Conservation (phyloP, 2,888 invertebrate genomes). For the Polydrusus tereticollis region DNA sequence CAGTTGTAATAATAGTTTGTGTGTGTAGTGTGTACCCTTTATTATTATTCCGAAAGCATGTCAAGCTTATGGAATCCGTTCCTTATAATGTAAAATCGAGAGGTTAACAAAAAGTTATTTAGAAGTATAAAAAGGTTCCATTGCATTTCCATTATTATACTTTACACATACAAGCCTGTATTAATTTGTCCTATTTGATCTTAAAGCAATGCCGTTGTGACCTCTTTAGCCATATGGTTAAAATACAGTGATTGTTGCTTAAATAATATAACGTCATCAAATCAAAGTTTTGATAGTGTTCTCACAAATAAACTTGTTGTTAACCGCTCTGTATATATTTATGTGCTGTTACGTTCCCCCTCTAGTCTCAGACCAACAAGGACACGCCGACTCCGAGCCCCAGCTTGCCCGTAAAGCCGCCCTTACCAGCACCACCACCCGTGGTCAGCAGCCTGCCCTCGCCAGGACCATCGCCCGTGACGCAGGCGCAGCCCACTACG, state of each 20-base stretch:
- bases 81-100: slow-evolving; percentile 1
- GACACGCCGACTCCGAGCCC: slow-evolving; percentile 63
- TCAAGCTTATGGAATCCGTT: slow-evolving; percentile 7
- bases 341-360: slow-evolving; percentile 54
- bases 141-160: too few relatives aligned
- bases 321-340: slow-evolving; percentile 46
- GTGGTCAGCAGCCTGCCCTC: slow-evolving; percentile 52
- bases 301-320: slow-evolving; percentile 12
- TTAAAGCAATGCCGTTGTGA: too few relatives aligned
- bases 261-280: too few relatives aligned
- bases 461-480: slow-evolving; percentile 54
- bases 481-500: slow-evolving; percentile 59
- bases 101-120: slow-evolving; percentile 18
- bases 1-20: slow-evolving; percentile 7
- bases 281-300: background rate
- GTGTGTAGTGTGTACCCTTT: background rate
- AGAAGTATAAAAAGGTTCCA: too few relatives aligned
- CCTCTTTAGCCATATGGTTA: too few relatives aligned
- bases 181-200: too few relatives aligned
- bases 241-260: too few relatives aligned
- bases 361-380: slow-evolving; percentile 72
- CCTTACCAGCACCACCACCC: slow-evolving; percentile 53
- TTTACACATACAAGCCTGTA: too few relatives aligned
- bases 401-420: slow-evolving; percentile 52
- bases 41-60: slow-evolving; percentile 19